Base-by-base conservation (phyloP, 2,113 vertebrate genomes). In the Rhabdornis inornatus region DNA sequence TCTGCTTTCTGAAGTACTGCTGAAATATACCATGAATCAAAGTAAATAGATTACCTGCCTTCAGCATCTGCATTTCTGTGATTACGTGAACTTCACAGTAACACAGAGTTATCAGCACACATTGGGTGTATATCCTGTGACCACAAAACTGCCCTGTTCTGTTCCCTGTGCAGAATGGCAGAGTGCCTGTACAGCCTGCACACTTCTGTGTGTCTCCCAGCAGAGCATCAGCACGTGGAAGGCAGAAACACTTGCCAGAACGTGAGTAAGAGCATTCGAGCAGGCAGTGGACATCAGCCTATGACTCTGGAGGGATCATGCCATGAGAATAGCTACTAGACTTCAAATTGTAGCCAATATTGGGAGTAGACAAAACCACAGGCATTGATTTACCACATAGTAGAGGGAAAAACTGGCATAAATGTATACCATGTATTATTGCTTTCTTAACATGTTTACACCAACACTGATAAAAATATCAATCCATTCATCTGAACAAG, bases 171-270 rank as follows among this genome's bases (percentile, higher is more conserved):
- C 25, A 53, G 63, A 56, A 23, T 6, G 8, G 8, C 30, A 80
- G 24, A n/a, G n/a, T 33, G 37, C 13, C 45, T 57, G 3, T 25
- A 21, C 8, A 25, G 25, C 23, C 57, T 75, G 33, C 1, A 4
- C 47, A 60, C 15, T 3, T 15, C 35, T 25, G 19, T 2, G 0
- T 3, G 1, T 59, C 44, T 82, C 12, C 16, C 39, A 52, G 30
- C 0, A 25, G 16, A 47, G 9, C 11, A 69, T 37, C 33, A 91
- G 64, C 50, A n/a, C 3, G 3, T 28, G 19, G 37, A 77, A 83
- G 23, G 20, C 24, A 71, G 57, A 64, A 90, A 61, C 16, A 6
- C 23, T 72, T 76, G 5, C 23, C 8, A 39, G 25, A 3, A 5
- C 23, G n/a, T 59, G 9, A 70, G 22, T 3, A 28, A 63, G 52